phyloP scores from a whole-genome alignment of 92 coral and sea anemone genomes.

The Desmophyllum pertusum region DNA sequence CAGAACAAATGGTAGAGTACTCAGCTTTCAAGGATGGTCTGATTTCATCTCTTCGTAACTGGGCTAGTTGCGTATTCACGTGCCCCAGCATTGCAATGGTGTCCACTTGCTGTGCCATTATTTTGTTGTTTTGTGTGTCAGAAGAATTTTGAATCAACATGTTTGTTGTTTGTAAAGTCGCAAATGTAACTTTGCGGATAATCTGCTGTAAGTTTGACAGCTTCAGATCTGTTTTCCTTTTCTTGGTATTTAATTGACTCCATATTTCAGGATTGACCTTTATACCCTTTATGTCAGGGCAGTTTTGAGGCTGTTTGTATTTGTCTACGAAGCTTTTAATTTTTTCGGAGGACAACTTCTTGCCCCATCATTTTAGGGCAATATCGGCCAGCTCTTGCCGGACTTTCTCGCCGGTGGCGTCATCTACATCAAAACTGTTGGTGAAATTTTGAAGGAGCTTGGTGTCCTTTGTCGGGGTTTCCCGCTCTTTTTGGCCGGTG shows the following conservation, averaged over 20 bases:
- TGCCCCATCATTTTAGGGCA: slow-evolving; percentile 52
- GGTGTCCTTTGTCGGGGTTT: slow-evolving; percentile 33
- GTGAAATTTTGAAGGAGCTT: slow-evolving; percentile 33
- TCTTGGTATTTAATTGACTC: not conserved
- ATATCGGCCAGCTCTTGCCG: slow-evolving; percentile 51
- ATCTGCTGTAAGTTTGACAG: slow-evolving; percentile 19
- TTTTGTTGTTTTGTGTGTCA: no score
- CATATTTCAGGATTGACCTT: slow-evolving; percentile 24
- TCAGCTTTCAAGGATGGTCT: slow-evolving; percentile 39
- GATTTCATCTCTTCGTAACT: slow-evolving; percentile 30
- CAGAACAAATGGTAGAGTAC: slow-evolving; percentile 24
- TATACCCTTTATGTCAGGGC: slow-evolving; percentile 13
- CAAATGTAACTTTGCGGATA: slow-evolving; percentile 31
- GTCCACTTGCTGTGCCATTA: not conserved
- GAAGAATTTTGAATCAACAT: slow-evolving; percentile 5
- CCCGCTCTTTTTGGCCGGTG: slow-evolving; percentile 57
- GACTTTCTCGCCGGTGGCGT: slow-evolving; percentile 45
- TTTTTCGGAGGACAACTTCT: slow-evolving; percentile 44
- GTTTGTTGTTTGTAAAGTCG: slow-evolving; percentile 35
- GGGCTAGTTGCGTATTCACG: slow-evolving; percentile 29
- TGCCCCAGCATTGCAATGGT: slow-evolving; percentile 13
- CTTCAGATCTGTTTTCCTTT: slow-evolving; percentile 6
- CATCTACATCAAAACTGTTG: slow-evolving; percentile 32
- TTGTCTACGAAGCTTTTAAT: slow-evolving; percentile 44
- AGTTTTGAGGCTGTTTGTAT: slow-evolving; percentile 43